Percentiles rank a stretch among this genome's conserved stretches.
phyloP scores from a whole-genome alignment of 2,888 invertebrate species.

The Eucera pruinosa region DNA sequence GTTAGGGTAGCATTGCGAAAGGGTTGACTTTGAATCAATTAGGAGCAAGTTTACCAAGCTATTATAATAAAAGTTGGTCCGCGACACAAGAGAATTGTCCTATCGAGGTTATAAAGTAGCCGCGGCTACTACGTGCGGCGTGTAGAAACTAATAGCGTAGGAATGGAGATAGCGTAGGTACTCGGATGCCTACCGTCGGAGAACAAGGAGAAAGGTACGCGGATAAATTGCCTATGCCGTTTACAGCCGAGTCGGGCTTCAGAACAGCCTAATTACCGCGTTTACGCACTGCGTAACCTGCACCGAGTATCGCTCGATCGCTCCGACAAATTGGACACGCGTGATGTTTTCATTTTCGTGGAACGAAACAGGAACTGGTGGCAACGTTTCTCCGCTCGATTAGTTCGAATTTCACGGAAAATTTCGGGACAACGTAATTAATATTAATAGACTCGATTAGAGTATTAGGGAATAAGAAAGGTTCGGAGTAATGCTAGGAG shows the following conservation, averaged over 20 bases:
- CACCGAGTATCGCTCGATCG: constrained; percentile 51
- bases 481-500: too few relatives aligned
- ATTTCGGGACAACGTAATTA: too few relatives aligned
- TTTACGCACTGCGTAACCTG: constrained; percentile 55
- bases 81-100: constrained; percentile 25
- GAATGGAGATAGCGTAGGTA: constrained; percentile 55
- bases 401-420: neutral
- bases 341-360: constrained; percentile 53
- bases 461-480: too few relatives aligned
- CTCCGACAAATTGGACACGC: constrained; percentile 59
- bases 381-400: neutral
- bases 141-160: constrained; percentile 58
- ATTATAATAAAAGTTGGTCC: too few relatives aligned
- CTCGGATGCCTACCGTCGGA: constrained; percentile 46
- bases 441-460: too few relatives aligned
- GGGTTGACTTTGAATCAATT: too few relatives aligned
- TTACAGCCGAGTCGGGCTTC: constrained; percentile 49
- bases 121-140: constrained; percentile 29
- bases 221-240: constrained; percentile 65
- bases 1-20: too few relatives aligned
- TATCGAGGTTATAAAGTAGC: constrained; percentile 43
- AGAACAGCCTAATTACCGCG: constrained; percentile 65
- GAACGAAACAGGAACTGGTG: neutral
- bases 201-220: constrained; percentile 67
- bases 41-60: too few relatives aligned